Evolutionary conservation across 2,113 vertebrate species (phyloP), one percentile per base, ranked within the genome.

Genomic region (Pterophyllum scalare): DNA sequence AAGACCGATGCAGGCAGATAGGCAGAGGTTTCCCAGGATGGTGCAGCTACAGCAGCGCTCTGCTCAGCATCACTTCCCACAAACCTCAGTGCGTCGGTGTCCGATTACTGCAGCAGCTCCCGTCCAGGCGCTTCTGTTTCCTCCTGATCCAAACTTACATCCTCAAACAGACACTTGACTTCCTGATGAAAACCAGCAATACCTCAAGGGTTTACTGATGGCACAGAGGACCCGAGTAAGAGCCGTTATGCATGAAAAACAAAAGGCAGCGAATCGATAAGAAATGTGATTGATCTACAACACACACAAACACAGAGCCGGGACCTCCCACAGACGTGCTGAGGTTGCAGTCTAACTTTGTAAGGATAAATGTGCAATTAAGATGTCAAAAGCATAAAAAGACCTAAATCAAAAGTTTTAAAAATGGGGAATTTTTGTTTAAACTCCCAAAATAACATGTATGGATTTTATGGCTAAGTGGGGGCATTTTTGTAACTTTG

Each of bases 41-140:
- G 9, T 65, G 77, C 61, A 58, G 64, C 64, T 59, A 4, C 52
- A 40, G 20, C 60, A 20, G 59, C 43, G 20, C 46, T 22, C 49
- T 76, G 72, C 59, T 65, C 72, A 49, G 59, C 59, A 5, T n/a
- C 52, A 49, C 67, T 20, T 46, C 60, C 60, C 38, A 74, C 65
- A 74, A 35, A 49, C 20, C 72, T 67, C 26, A 4, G 82, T 12
- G 52, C 12, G 40, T 61, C 57, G 60, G 65, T 59, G 56, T 56
- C 35, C 0, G 28, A 31, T 52, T 74, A 60, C 57, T 13, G 17
- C 33, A 11, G 52, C 31, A 26, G 59, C 6, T 35, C 43, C n/a
- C 7, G 3, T 38, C 35, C 5, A 7, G 52, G 61, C 26, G 19
- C n/a, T 15, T 9, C 1, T 9, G 15, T 64, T 14, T 40, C 35